phyloP scores from a whole-genome alignment of 1,140 invertebrate species.

The Diprion similis region DNA sequence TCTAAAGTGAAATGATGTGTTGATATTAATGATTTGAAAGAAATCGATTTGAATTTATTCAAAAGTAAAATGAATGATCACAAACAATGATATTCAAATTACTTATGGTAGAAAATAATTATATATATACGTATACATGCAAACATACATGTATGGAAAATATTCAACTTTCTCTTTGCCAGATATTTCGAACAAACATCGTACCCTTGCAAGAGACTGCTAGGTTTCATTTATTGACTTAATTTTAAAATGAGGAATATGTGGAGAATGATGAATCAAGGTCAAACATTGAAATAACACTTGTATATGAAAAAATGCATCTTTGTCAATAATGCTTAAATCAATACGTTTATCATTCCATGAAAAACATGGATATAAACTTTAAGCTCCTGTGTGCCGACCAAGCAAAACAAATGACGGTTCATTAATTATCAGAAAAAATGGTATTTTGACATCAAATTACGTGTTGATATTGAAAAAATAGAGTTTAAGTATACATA shows the following conservation, averaged over 20 bases:
- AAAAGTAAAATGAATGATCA: background rate
- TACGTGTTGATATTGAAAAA: background rate
- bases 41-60: background rate
- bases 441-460: no score
- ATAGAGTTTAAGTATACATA: background rate
- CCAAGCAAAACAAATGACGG: no score
- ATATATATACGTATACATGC: no score
- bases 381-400: no score
- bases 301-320: background rate
- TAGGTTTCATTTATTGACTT: background rate
- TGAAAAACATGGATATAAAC: background rate
- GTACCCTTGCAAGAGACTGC: constrained; percentile 4
- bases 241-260: background rate
- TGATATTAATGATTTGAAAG: background rate
- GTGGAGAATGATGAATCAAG: background rate
- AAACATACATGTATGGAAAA: background rate
- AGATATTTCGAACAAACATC: constrained; percentile 3
- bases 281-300: background rate
- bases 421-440: no score
- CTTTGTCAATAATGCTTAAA: background rate
- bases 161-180: background rate
- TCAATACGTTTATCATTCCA: background rate
- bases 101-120: no score
- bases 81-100: no score
- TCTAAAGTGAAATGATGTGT: background rate